Percentiles rank a stretch among this genome's conserved stretches.
phyloP scores from a whole-genome alignment of 1,140 invertebrate genomes.

The Mycetomoellerius zeteki region DNA sequence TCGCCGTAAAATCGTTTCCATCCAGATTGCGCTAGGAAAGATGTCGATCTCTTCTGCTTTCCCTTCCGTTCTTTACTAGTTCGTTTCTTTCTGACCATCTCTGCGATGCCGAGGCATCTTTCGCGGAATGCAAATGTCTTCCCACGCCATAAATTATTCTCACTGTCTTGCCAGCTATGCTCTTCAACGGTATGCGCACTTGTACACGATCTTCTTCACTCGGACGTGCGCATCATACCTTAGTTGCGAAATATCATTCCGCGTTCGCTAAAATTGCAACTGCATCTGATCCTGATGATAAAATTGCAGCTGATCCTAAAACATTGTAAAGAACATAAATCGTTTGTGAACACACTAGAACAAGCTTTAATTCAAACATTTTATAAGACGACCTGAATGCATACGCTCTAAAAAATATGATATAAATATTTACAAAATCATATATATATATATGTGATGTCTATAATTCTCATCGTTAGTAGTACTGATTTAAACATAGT shows the following conservation, averaged over 20 bases:
- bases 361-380: constrained; percentile 2
- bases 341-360: neutral
- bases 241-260: constrained; percentile 31
- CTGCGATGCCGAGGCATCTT: constrained; percentile 11
- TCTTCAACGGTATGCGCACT: constrained; percentile 73
- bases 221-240: neutral
- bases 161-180: constrained; percentile 71
- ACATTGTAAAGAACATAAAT: neutral
- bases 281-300: too few relatives aligned
- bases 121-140: constrained; percentile 55
- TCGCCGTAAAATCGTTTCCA: constrained; percentile 29
- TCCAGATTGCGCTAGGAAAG: constrained; percentile 14
- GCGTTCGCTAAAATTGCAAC: neutral
- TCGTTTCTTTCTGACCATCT: neutral
- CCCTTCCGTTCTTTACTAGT: neutral
- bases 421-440: too few relatives aligned
- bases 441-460: too few relatives aligned
- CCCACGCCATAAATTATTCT: constrained; percentile 69
- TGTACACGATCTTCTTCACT: constrained; percentile 57
- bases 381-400: neutral
- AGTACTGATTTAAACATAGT: too few relatives aligned
- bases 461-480: too few relatives aligned
- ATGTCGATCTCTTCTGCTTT: constrained; percentile 8
- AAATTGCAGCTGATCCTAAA: neutral
- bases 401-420: too few relatives aligned